Evolutionary conservation across 2,797 vertebrate species (phyloP).

Genomic region (Clarias fuscus): DNA sequence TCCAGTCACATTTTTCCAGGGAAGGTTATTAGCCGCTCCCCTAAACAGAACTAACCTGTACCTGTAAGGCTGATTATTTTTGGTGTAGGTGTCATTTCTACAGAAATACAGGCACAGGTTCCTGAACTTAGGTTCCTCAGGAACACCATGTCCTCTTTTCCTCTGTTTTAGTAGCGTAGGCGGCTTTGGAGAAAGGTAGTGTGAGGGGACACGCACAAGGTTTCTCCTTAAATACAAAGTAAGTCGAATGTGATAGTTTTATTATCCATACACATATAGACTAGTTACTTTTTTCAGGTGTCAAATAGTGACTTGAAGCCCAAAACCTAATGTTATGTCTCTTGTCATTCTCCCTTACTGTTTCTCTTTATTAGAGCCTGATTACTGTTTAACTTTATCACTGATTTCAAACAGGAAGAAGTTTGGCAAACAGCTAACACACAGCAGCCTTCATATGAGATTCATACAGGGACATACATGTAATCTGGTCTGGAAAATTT

Average conservation of each 20-base stretch:
- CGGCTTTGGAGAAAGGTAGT: neutral
- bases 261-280: neutral
- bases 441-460: no score
- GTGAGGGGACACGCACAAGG: neutral
- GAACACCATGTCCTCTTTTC: neutral
- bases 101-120: neutral
- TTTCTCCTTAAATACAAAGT: neutral
- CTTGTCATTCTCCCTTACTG: no score
- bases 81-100: neutral
- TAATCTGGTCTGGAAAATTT: no score
- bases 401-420: no score
- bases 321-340: no score
- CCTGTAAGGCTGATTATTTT: neutral
- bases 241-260: neutral
- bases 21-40: neutral
- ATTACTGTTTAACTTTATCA: no score
- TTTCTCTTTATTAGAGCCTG: no score
- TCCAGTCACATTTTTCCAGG: neutral
- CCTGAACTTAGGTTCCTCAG: neutral
- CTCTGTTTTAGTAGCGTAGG: neutral
- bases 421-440: no score
- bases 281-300: neutral
- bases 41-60: neutral
- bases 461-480: no score
- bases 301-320: neutral